phyloP scores from a whole-genome alignment of 2,113 vertebrate genomes.

The Sander vitreus region DNA sequence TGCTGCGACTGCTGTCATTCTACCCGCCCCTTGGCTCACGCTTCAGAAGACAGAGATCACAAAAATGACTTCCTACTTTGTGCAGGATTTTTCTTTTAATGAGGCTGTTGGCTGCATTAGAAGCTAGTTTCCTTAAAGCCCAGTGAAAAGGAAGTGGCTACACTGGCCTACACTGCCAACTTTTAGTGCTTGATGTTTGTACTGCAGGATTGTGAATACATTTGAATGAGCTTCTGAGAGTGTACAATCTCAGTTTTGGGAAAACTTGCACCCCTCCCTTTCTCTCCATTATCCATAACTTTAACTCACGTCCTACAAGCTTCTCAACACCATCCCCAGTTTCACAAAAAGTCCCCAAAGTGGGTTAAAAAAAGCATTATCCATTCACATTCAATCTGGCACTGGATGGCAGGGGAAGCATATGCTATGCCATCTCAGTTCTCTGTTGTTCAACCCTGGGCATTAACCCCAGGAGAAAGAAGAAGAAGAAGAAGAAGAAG shows the following conservation, averaged over 20 bases:
- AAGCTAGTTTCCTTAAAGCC: constrained; percentile 23
- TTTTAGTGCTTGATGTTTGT: not conserved
- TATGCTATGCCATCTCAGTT: constrained; percentile 26
- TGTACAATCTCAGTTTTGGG: not conserved
- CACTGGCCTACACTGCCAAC: not conserved
- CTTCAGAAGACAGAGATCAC: constrained; percentile 35
- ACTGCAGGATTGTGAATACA: constrained; percentile 8
- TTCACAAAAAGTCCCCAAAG: constrained; percentile 23
- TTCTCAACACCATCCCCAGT: not conserved
- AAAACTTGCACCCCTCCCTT: not conserved
- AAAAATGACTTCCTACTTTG: constrained; percentile 23
- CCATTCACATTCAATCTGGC: constrained; percentile 20
- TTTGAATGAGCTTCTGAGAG: constrained; percentile 14
- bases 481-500: not conserved
- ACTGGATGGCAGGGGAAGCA: not conserved
- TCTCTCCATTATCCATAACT: constrained; percentile 1
- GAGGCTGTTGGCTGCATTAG: constrained; percentile 25
- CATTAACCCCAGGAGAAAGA: constrained; percentile 1
- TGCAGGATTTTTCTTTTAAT: constrained; percentile 29
- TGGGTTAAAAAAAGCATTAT: constrained; percentile 27
- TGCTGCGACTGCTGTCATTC: constrained; percentile 17
- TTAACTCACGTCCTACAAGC: not conserved
- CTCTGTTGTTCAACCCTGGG: constrained; percentile 5
- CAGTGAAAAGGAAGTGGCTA: not conserved
- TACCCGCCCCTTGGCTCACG: not conserved